Base-by-base conservation (phyloP, 2,113 vertebrate genomes). In the Mastomys natalensis region DNA sequence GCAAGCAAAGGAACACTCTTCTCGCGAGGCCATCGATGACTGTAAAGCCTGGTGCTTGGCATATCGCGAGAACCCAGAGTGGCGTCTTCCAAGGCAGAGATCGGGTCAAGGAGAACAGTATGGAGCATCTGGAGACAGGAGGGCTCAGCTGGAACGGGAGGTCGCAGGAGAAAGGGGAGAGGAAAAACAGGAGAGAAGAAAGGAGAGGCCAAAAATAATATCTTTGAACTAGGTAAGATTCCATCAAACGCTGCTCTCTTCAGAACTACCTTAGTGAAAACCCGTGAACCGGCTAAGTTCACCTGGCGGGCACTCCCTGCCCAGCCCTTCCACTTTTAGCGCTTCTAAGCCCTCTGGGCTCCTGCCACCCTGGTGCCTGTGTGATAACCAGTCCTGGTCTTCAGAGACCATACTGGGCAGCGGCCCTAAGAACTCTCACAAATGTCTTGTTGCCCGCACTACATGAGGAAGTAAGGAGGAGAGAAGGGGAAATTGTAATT, bases 151-250 rank as follows among this genome's bases (percentile, higher is more conserved):
- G 72, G 90, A 89, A 78, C 17, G 70, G 74, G 72, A 85, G 64
- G 92, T 90, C 94, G 73, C 73, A 76, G 78, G 80, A 64, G 60
- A 78, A 96, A 87, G 87, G 87, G 11, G 9, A 89, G 77, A 87
- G 94, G 10, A 76, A 77, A 58, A 95, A 91, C 80, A 45, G 31
- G 37, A 37, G 62, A 74, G 37, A 66, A 62, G 58, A 74, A 95
- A 81, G 89, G 77, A 92, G 68, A 92, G 64, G 74, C 84, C 84
- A 72, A 88, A 97, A 95, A 84, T 76, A 96, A 80, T 62, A 74
- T 68, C 89, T 96, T 93, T 93, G 77, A 89, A 90, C 37, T 58
- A 84, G 84, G 70, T 78, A 91, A 93, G 90, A 93, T 24, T 82
- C 84, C 87, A 90, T 87, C 92, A 95, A 93, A 95, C 5, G 2